Evolutionary conservation across 2,113 vertebrate genomes (phyloP), one percentile per base, ranked within the genome.

Genomic region (Marmota monax): DNA sequence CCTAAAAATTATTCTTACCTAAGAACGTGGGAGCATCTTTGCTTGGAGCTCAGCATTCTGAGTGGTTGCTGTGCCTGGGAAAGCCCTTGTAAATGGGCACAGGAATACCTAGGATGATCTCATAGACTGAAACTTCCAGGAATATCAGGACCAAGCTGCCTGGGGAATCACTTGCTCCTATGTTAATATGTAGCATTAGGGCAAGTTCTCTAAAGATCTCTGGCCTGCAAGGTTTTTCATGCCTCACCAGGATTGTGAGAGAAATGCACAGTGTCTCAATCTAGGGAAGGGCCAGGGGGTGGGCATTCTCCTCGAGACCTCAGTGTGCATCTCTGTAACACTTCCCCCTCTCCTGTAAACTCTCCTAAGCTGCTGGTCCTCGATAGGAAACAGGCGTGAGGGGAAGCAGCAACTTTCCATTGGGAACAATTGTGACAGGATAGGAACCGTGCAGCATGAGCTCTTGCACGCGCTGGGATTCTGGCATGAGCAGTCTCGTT

Each of bases 401-500:
- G 99, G 99, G 27, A 98, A 98, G 97, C 99, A 99, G 97, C 73
- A 97, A 0, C 94, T 99, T 37, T 99, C 99, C 89, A 99, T 99
- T 0, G 99, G 99, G 22, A 1, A 0, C 0, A 98, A 98, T 97
- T 99, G 99, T 91, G 99, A 99, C 96, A 95, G 88, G 0, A 98
- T 99, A 0, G 99, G 93, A 7, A 99, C 98, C 0, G 97, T 99
- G 22, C 98, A 99, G 76, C 99, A 99, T 0, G 99, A 99, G 96
- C 99, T 99, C 92, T 98, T 99, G 56, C 99, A 99, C 0, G 99
- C 99, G 0, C 98, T 99, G 95, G 99, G 99, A 8, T 99, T 99
- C 97, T 99, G 99, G 99, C 99, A 99, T 0, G 99, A 99, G 97
- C 99, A 99, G 94, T 99, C 99, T 0, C 98, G 99, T 37, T 98